Percentiles rank a stretch among this genome's conserved stretches.
Evolutionary conservation across 1,140 invertebrate species (phyloP).

Genomic region (Tetranychus cinnabarinus): DNA sequence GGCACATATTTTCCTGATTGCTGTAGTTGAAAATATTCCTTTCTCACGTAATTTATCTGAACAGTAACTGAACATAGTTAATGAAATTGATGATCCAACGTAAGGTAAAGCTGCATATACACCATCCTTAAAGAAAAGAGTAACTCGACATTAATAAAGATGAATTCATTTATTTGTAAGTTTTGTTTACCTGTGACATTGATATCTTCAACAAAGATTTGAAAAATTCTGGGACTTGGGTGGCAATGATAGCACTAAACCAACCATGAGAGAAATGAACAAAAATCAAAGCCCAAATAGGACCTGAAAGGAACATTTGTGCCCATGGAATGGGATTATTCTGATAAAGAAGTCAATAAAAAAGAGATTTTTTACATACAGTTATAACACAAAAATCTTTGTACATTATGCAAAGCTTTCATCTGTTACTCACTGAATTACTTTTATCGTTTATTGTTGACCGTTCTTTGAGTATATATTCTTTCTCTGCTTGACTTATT

Average conservation of each 20-base stretch:
- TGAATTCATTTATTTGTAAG: neutral
- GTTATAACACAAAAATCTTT: too few relatives aligned
- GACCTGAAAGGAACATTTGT: conserved; percentile 44
- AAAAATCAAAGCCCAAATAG: conserved; percentile 75
- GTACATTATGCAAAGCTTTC: too few relatives aligned
- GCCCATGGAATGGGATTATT: conserved; percentile 46
- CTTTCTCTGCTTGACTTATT: conserved; percentile 34
- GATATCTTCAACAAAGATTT: conserved; percentile 63
- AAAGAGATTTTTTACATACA: too few relatives aligned
- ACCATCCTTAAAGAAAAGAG: conserved; percentile 24
- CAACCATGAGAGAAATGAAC: conserved; percentile 76
- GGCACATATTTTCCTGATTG: conserved; percentile 22
- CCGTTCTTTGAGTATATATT: conserved; percentile 40
- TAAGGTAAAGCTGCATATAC: conserved; percentile 31
- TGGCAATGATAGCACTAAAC: conserved; percentile 78
- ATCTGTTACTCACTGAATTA: neutral
- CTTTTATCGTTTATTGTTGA: neutral
- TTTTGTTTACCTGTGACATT: conserved; percentile 42
- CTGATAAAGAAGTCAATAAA: conserved; percentile 14
- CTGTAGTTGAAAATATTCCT: conserved; percentile 23
- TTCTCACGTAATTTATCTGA: conserved; percentile 16
- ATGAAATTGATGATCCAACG: conserved; percentile 19
- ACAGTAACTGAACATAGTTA: too few relatives aligned
- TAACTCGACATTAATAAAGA: neutral
- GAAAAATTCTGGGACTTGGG: conserved; percentile 80